Evolutionary conservation across 2,113 vertebrate genomes (phyloP), one percentile per base, ranked within the genome.

Genomic region (Caranx ignobilis): DNA sequence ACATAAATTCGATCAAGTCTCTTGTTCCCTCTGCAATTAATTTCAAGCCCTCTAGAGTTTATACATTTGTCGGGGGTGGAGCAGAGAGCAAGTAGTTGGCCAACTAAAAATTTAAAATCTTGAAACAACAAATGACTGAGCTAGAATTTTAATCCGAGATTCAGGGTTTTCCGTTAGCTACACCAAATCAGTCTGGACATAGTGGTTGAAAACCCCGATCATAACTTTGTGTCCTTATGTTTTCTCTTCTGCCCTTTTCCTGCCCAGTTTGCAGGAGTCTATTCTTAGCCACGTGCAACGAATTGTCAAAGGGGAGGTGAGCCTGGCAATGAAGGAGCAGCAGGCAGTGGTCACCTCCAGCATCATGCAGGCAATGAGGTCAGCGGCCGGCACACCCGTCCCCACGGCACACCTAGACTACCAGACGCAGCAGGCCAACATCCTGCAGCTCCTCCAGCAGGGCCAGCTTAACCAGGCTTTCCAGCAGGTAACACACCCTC

Each of bases 331-430:
- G 96, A 99, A 98, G 93, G 98, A 99, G 88, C 98, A 99, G 92
- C 98, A 99, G 84, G 97, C 95, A 0, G 96, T 94, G 0, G 98
- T 99, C 85, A 98, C 97, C 64, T 97, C 97, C 1, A 99, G 97
- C 94, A 99, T 99, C n/a, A 97, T 99, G 94, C 98, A 99, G 94
- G 98, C 98, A 0, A 99, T 99, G 98, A 95, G 98, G 80, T 99
- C 98, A 0, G 97, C 98, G 0, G 97, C 98, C 0, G 95, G 97
- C 73, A 99, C 98, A 0, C 98, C 98, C 1, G 96, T 99, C 72
- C 98, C 98, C 5, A 95, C 97, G 0, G 79, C 97, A 5, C 98
- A 98, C 91, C 91, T 98, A 2, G 98, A 99, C 94, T 98, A 96
- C 94, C 98, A 98, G 88, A 95, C 96, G 3, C 98, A 98, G 92